Percentiles rank a stretch among this genome's conserved stretches.
These are phyloP conservation scores for Lissocephala sabroskyi DNA, from an alignment of 2,888 invertebrate genomes.

Conservation along the genomic window DNA sequence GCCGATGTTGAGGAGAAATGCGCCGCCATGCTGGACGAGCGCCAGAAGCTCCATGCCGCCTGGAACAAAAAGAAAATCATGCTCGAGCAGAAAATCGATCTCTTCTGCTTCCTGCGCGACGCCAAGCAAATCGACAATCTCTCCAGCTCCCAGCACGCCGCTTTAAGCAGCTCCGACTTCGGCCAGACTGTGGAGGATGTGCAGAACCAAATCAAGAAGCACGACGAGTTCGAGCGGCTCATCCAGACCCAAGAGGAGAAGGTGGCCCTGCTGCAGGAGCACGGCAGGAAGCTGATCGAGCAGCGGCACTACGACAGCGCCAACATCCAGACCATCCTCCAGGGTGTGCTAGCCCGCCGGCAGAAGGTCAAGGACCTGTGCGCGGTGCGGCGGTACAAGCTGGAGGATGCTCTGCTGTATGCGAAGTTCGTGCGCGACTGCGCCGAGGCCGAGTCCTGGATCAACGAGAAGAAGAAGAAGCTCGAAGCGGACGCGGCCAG, in stretches of 20 bases:
- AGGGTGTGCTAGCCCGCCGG: constrained; percentile 82
- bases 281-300: constrained; percentile 88
- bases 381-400: constrained; percentile 77
- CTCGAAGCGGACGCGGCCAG: constrained; percentile 83
- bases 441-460: constrained; percentile 92
- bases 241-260: constrained; percentile 91
- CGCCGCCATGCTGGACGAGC: constrained; percentile 83
- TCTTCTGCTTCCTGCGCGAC: constrained; percentile 95
- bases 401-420: constrained; percentile 86
- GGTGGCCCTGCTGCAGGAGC: constrained; percentile 84
- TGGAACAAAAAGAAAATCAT: constrained; percentile 93
- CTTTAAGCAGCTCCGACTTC: constrained; percentile 80
- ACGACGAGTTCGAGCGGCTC: constrained; percentile 95
- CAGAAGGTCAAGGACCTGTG: constrained; percentile 79
- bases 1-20: constrained; percentile 86
- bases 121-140: constrained; percentile 93
- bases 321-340: constrained; percentile 83
- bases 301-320: constrained; percentile 93
- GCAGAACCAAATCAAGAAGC: constrained; percentile 90
- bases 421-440: constrained; percentile 95
- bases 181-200: constrained; percentile 91
- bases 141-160: constrained; percentile 89
- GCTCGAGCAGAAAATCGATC: constrained; percentile 90
- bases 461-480: constrained; percentile 91
- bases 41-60: constrained; percentile 84